These are phyloP conservation scores for Chorisops tibialis DNA, from an alignment of 2,888 invertebrate species.

Conservation along the genomic window DNA sequence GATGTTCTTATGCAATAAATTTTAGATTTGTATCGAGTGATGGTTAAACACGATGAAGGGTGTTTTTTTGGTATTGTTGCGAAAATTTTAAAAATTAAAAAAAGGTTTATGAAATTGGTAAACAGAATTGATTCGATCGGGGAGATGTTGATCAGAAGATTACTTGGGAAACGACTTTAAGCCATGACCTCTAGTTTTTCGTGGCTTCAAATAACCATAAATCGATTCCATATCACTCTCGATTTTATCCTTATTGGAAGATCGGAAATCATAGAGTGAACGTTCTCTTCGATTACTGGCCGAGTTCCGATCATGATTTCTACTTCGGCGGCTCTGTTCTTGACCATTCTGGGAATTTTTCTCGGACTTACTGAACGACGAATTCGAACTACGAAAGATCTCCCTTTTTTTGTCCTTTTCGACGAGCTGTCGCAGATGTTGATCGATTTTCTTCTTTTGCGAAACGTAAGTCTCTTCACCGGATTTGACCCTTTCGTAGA, in stretches of 20 bases:
- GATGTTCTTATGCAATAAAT: no score
- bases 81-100: no score
- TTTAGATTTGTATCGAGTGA: no score
- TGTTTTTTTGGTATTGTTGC: no score
- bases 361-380: conserved; percentile 13
- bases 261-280: conserved; percentile 24
- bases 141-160: neutral
- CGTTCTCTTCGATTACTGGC: conserved; percentile 15
- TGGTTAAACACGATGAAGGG: no score
- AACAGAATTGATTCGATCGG: no score
- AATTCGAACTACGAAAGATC: neutral
- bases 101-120: no score
- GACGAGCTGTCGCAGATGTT: conserved; percentile 15
- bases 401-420: conserved; percentile 23
- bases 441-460: conserved; percentile 26
- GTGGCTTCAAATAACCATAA: conserved; percentile 51
- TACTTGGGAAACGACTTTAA: conserved; percentile 45
- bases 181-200: conserved; percentile 50
- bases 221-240: conserved; percentile 52
- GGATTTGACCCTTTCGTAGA: conserved; percentile 44
- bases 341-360: neutral
- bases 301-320: conserved; percentile 13
- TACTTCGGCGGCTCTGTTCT: conserved; percentile 11
- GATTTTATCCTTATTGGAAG: conserved; percentile 37
- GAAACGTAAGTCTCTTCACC: conserved; percentile 31